Percentiles rank a stretch among this genome's conserved stretches.
phyloP scores from a whole-genome alignment of 2,797 vertebrate species.

The Decapterus maruadsi region DNA sequence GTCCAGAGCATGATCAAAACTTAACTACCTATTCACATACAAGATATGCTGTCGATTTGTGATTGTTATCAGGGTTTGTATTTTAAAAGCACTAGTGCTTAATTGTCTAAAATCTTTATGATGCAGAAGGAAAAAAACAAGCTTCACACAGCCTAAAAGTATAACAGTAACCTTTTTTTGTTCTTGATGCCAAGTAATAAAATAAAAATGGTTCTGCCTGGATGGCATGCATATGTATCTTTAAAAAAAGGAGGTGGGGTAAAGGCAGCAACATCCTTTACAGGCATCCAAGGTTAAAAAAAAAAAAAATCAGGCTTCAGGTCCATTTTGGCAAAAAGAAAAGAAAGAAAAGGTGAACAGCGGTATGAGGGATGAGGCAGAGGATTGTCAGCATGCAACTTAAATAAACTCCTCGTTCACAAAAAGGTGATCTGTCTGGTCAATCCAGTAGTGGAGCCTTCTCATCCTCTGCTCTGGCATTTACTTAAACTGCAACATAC shows the following conservation, averaged over 20 bases:
- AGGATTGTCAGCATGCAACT: slow-evolving; percentile 68
- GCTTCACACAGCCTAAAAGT: slow-evolving; percentile 40
- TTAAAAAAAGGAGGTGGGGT: not conserved
- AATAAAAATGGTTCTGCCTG: slow-evolving; percentile 24
- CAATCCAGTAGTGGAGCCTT: slow-evolving; percentile 26
- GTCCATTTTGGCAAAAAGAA: slow-evolving; percentile 64
- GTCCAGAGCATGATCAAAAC: slow-evolving; percentile 44
- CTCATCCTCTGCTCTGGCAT: slow-evolving; percentile 53
- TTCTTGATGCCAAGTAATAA: slow-evolving; percentile 45
- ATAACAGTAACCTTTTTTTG: slow-evolving; percentile 21
- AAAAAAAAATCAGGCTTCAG: slow-evolving; percentile 46
- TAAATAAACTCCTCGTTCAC: slow-evolving; percentile 48
- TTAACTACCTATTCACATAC: slow-evolving; percentile 24
- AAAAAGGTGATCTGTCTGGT: slow-evolving; percentile 37
- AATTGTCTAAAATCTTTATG: slow-evolving; percentile 41
- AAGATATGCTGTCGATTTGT: slow-evolving; percentile 39
- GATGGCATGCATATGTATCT: slow-evolving; percentile 4
- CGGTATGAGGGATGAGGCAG: slow-evolving; percentile 34
- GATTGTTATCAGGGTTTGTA: slow-evolving; percentile 26
- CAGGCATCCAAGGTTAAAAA: slow-evolving; percentile 42
- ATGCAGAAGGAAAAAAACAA: slow-evolving; percentile 50
- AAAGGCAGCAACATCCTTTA: slow-evolving; percentile 13
- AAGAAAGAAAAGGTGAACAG: not conserved
- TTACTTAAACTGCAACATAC: slow-evolving; percentile 80
- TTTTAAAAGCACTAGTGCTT: slow-evolving; percentile 53